These are phyloP conservation scores for Neolamprologus falcicula DNA, from an alignment of 2,113 vertebrate genomes.

Conservation along the genomic window DNA sequence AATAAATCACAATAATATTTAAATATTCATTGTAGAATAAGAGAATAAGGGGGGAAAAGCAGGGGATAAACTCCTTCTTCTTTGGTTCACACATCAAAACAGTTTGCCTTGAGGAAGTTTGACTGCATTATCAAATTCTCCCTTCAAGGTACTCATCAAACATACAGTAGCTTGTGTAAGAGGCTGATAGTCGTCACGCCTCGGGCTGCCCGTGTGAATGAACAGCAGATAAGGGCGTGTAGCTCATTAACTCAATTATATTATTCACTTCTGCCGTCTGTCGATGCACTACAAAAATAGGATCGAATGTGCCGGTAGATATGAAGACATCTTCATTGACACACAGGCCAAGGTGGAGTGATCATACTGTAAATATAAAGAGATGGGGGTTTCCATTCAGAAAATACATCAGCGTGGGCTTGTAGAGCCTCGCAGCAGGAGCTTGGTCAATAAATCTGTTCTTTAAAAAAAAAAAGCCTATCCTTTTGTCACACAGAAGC, in stretches of 20 bases:
- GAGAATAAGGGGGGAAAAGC: background rate
- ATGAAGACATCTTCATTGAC: conserved; percentile 7
- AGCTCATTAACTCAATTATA: conserved; percentile 58
- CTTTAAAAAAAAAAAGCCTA: background rate
- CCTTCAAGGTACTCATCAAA: conserved; percentile 54
- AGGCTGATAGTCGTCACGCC: conserved; percentile 43
- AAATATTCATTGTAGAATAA: conserved; percentile 49
- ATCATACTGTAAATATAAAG: background rate
- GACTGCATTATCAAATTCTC: conserved; percentile 27
- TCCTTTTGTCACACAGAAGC: background rate
- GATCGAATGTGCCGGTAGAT: conserved; percentile 12
- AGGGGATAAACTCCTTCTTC: conserved; percentile 16
- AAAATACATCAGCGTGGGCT: background rate
- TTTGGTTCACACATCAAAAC: conserved; percentile 35
- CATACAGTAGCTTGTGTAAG: conserved; percentile 47
- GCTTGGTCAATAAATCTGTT: conserved; percentile 30
- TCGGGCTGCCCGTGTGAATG: conserved; percentile 34
- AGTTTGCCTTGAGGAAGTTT: conserved; percentile 37
- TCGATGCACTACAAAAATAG: conserved; percentile 11
- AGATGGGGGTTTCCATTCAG: background rate
- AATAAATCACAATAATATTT: conserved; percentile 51
- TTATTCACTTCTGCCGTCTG: conserved; percentile 16
- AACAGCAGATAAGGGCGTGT: conserved; percentile 49
- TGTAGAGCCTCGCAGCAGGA: background rate
- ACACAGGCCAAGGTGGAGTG: background rate